These are phyloP conservation scores for Drosophila melanica DNA, from an alignment of 1,140 invertebrate species.

Conservation along the genomic window DNA sequence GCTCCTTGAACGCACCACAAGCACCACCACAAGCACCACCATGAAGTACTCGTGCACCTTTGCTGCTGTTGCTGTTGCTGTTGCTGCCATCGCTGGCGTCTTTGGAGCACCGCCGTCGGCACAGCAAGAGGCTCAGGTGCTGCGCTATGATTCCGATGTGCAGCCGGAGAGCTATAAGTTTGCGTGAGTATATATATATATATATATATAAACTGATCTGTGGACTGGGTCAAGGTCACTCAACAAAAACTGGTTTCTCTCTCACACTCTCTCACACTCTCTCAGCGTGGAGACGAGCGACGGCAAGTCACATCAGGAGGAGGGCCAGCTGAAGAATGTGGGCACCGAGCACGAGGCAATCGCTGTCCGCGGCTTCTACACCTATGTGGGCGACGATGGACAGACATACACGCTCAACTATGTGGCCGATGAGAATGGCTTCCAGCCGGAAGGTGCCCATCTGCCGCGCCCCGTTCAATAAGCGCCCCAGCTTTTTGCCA, in stretches of 20 bases:
- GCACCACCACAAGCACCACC: conserved; percentile 6
- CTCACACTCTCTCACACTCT: conserved; percentile 6
- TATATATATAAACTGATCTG: too few relatives aligned
- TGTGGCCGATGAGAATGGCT: conserved; percentile 91
- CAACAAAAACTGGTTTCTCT: conserved; percentile 52
- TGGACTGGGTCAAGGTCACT: conserved; percentile 61
- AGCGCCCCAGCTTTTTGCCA: background rate
- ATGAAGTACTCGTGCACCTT: conserved; percentile 60
- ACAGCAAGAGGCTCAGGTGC: conserved; percentile 56
- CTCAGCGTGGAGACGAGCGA: conserved; percentile 88
- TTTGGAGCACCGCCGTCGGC: conserved; percentile 40
- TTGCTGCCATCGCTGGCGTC: conserved; percentile 38
- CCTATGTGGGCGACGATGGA: conserved; percentile 88
- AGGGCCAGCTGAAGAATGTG: conserved; percentile 86
- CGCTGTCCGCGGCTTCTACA: conserved; percentile 86
- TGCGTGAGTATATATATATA: conserved; percentile 67
- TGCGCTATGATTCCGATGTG: conserved; percentile 67
- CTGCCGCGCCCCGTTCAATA: conserved; percentile 80
- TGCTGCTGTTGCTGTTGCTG: conserved; percentile 22
- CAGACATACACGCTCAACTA: conserved; percentile 88
- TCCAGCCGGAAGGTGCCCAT: conserved; percentile 87
- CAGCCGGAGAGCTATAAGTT: conserved; percentile 73
- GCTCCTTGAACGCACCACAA: conserved; percentile 63
- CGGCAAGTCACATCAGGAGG: conserved; percentile 87
- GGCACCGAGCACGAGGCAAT: conserved; percentile 84